Base-by-base conservation (phyloP, 2,113 vertebrate genomes). In the Camarhynchus parvulus region DNA sequence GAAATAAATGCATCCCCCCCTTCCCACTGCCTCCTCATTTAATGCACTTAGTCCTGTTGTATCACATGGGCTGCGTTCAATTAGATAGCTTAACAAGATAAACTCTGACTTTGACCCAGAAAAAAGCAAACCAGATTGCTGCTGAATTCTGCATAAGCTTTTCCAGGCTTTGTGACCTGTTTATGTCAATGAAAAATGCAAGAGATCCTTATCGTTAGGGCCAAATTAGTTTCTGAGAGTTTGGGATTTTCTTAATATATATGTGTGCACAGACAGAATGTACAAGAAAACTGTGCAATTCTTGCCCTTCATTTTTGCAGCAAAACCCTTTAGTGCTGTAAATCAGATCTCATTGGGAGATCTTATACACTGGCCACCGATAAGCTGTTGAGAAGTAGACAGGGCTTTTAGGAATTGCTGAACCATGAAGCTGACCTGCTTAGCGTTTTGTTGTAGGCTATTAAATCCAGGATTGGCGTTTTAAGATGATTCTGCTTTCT, bases 401-500 rank as follows among this genome's bases (percentile, higher is more conserved):
- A 96, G 86, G 97, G 96, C 97, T 98, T 98, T 98, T 98, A 98
- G 97, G 97, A 98, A 96, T 84, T 97, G 96, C 70, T 98, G 98
- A 98, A 98, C 98, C 98, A 94, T 98, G 97, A 97, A 98, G 97
- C 80, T 98, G 97, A 98, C 97, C 98, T 97, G 97, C 97, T 98
- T 98, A 98, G 97, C 96, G 96, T 98, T 98, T 98, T 98, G 97
- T 98, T 98, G 98, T 98, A 97, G 93, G 96, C 97, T 98, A 97
- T 98, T 98, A 98, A 98, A 98, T 96, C 94, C 93, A 94, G 96
- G 96, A 98, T 96, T 97, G 96, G 91, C 91, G 93, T 95, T 97
- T 98, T 96, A 98, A 97, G 97, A 97, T 91, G 91, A 96, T 97
- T 98, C 95, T 42, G 64, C 94, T 97, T 98, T 97, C 95, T 97